These are phyloP conservation scores for Pseudochaenichthys georgianus DNA, from an alignment of 2,797 vertebrate genomes.

Conservation along the genomic window DNA sequence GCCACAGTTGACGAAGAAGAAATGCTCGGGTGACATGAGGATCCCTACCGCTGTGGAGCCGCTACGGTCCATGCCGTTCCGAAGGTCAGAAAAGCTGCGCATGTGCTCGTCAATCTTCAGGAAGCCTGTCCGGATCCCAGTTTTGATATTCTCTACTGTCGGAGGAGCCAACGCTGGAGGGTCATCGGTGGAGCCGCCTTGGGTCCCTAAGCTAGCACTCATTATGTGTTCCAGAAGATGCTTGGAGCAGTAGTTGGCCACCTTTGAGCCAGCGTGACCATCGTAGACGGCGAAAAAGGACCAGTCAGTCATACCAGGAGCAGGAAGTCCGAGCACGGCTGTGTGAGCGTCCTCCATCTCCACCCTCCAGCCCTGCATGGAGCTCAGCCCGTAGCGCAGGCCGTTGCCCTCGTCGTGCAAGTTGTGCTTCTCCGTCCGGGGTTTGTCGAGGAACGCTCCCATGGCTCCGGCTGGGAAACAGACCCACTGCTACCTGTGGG, in stretches of 20 bases:
- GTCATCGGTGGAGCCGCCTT: slow-evolving; percentile 28
- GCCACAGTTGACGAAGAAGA: slow-evolving; percentile 99
- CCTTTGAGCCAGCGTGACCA: slow-evolving; percentile 96
- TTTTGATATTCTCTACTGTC: slow-evolving; percentile 93
- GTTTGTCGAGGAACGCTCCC: slow-evolving; percentile 99
- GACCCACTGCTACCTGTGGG: slow-evolving; percentile 78
- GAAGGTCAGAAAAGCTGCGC: slow-evolving; percentile 98
- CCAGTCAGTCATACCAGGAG: slow-evolving; percentile 94
- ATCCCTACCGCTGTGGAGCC: slow-evolving; percentile 98
- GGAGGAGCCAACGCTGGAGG: slow-evolving; percentile 78
- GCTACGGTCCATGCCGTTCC: slow-evolving; percentile 98
- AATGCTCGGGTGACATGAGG: slow-evolving; percentile 93
- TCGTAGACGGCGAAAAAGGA: slow-evolving; percentile 99
- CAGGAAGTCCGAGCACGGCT: slow-evolving; percentile 93
- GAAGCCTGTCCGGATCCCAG: slow-evolving; percentile 95
- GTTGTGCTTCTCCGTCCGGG: slow-evolving; percentile 99
- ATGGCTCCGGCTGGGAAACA: slow-evolving; percentile 86
- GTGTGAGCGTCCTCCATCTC: slow-evolving; percentile 99
- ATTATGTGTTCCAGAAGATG: slow-evolving; percentile 98
- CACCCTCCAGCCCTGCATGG: slow-evolving; percentile 99
- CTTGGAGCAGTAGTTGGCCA: slow-evolving; percentile 97
- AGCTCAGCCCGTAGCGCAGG: slow-evolving; percentile 95
- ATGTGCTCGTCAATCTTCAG: slow-evolving; percentile 98
- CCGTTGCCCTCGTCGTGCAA: slow-evolving; percentile 94
- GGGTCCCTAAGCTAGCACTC: slow-evolving; percentile 81